Evolutionary conservation across 2,113 vertebrate genomes (phyloP).

Genomic region (Motacilla alba): DNA sequence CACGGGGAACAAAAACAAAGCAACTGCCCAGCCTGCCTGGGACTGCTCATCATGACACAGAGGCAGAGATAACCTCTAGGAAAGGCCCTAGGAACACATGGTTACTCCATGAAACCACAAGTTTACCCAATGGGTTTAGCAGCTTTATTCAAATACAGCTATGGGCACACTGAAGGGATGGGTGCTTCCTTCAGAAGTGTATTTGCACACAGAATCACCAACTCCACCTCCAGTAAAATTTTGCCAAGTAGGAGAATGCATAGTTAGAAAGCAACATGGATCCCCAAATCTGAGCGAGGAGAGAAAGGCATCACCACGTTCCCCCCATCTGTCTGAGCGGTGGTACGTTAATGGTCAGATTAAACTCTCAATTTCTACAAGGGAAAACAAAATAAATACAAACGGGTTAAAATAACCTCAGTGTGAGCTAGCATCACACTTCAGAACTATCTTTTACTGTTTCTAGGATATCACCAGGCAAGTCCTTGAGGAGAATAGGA

Average conservation of each 20-base stretch:
- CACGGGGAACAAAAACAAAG: neutral
- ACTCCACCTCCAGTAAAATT: neutral
- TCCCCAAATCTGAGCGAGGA: neutral
- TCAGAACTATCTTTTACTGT: neutral
- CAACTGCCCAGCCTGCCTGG: neutral
- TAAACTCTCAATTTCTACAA: neutral
- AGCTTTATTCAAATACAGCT: neutral
- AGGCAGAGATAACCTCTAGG: neutral
- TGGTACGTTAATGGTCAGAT: neutral
- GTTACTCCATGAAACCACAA: neutral
- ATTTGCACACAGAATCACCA: neutral
- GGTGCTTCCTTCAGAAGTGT: rapidly evolving
- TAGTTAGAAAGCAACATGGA: neutral
- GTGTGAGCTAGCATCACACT: neutral
- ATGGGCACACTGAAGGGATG: rapidly evolving
- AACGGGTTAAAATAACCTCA: neutral
- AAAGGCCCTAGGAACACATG: neutral
- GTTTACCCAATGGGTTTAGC: neutral
- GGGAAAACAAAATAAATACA: neutral
- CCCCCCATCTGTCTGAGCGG: neutral
- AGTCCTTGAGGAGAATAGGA: neutral
- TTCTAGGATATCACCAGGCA: neutral
- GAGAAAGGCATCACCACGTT: neutral
- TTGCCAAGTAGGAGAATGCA: neutral
- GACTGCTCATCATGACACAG: neutral